phyloP scores from a whole-genome alignment of 2,888 invertebrate species.

The Marasmarcha lunaedactyla region DNA sequence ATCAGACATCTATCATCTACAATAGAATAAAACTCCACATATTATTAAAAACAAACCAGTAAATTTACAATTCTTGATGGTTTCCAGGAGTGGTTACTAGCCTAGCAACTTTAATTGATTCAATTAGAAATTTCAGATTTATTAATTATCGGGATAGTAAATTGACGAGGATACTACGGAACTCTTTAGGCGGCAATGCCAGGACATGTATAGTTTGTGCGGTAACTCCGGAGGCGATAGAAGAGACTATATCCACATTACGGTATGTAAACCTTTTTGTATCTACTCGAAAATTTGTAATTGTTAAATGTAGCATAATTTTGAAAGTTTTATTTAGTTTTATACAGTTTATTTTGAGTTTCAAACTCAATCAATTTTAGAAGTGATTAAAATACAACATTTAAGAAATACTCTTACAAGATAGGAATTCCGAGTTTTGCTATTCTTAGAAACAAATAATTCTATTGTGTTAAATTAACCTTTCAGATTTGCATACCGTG shows the following conservation, averaged over 20 bases:
- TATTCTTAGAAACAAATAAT: too few species aligned
- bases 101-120: constrained; percentile 2
- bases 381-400: too few species aligned
- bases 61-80: too few species aligned
- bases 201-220: constrained; percentile 89
- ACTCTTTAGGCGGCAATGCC: constrained; percentile 89
- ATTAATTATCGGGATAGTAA: constrained; percentile 87
- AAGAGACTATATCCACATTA: constrained; percentile 77
- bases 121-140: constrained; percentile 43
- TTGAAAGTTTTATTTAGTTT: too few species aligned
- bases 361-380: too few species aligned
- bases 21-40: too few species aligned
- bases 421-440: too few species aligned
- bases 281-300: neutral
- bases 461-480: constrained; percentile 6
- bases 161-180: constrained; percentile 85
- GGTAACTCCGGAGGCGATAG: constrained; percentile 81
- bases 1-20: too few species aligned
- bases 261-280: too few species aligned
- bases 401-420: too few species aligned
- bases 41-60: too few species aligned
- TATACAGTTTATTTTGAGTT: too few species aligned
- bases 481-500: constrained; percentile 82
- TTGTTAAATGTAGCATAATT: neutral
- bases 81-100: neutral